Conservation (phyloP, 2,888 invertebrate species). For the Pammene aurita region DNA sequence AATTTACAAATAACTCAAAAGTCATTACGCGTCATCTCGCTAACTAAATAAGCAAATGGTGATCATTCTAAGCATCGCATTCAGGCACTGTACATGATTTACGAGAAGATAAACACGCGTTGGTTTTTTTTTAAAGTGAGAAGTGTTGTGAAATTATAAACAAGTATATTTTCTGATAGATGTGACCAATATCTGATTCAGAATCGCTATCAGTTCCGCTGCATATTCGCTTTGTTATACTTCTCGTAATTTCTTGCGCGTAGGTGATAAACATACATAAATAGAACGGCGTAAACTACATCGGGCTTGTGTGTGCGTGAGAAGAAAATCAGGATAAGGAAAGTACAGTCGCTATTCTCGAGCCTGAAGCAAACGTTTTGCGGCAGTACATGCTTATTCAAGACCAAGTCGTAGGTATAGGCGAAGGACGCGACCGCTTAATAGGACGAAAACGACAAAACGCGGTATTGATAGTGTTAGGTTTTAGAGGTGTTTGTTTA, state of each 20-base stretch:
- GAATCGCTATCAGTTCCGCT: slow-evolving; percentile 31
- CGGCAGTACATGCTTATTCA: slow-evolving; percentile 37
- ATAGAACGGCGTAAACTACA: slow-evolving; percentile 19
- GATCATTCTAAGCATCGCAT: slow-evolving; percentile 47
- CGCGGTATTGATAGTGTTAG: slow-evolving; percentile 59
- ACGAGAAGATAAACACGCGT: slow-evolving; percentile 2
- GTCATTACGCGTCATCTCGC: slow-evolving; percentile 45
- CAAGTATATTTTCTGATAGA: slow-evolving; percentile 21
- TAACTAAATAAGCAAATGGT: slow-evolving; percentile 46
- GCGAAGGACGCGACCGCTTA: slow-evolving; percentile 8
- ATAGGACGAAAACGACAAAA: slow-evolving; percentile 33
- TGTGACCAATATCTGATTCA: slow-evolving; percentile 21
- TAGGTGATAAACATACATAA: slow-evolving; percentile 27
- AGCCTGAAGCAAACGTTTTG: slow-evolving; percentile 52
- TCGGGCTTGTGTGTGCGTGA: slow-evolving; percentile 13
- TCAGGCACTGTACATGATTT: slow-evolving; percentile 25
- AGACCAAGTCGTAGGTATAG: background rate
- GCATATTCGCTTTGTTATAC: slow-evolving; percentile 23
- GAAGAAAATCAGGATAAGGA: slow-evolving; percentile 23
- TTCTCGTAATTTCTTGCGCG: slow-evolving; percentile 33
- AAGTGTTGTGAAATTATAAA: slow-evolving; percentile 21
- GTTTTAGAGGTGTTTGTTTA: slow-evolving; percentile 66
- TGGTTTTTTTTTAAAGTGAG: background rate
- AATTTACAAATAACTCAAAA: slow-evolving; percentile 46
- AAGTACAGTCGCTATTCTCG: slow-evolving; percentile 50